A percentile compares a stretch with the other conserved stretches of the same genome.
phyloP scores from a whole-genome alignment of 1,140 invertebrate genomes.

The Pseudomyrmex dendroicus region DNA sequence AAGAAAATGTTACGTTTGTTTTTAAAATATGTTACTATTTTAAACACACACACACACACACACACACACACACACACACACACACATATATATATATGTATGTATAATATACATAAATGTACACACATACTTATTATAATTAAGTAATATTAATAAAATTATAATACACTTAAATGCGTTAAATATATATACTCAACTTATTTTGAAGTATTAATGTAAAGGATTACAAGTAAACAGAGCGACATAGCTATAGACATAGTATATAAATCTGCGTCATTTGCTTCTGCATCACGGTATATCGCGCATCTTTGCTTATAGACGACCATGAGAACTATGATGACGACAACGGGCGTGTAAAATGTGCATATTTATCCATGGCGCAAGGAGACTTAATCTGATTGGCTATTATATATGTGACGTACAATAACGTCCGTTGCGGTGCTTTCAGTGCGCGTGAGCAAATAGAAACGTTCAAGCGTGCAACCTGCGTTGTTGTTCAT shows the following conservation, averaged over 20 bases:
- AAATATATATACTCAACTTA: too few species aligned
- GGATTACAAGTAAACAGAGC: not conserved
- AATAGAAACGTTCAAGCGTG: constrained; percentile 49
- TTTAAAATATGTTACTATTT: too few species aligned
- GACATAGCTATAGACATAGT: not conserved
- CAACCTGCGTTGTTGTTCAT: constrained; percentile 45
- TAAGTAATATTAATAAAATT: too few species aligned
- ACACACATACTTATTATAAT: too few species aligned
- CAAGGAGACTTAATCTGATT: constrained; percentile 44
- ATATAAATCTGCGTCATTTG: constrained; percentile 15
- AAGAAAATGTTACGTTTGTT: too few species aligned
- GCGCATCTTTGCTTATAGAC: constrained; percentile 37
- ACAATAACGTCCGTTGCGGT: constrained; percentile 36
- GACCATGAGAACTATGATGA: constrained; percentile 8
- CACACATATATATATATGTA: too few species aligned
- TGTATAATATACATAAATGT: too few species aligned
- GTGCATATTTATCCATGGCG: constrained; percentile 49
- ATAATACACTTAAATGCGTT: too few species aligned
- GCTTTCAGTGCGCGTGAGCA: constrained; percentile 27
- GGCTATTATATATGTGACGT: constrained; percentile 51
- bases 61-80: too few species aligned
- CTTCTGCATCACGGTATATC: constrained; percentile 30
- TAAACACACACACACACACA: too few species aligned
- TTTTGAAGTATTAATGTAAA: constrained; percentile 14
- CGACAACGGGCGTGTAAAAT: constrained; percentile 46